phyloP scores from a whole-genome alignment of 2,888 invertebrate genomes.

The Tenthredo scrophulariae region DNA sequence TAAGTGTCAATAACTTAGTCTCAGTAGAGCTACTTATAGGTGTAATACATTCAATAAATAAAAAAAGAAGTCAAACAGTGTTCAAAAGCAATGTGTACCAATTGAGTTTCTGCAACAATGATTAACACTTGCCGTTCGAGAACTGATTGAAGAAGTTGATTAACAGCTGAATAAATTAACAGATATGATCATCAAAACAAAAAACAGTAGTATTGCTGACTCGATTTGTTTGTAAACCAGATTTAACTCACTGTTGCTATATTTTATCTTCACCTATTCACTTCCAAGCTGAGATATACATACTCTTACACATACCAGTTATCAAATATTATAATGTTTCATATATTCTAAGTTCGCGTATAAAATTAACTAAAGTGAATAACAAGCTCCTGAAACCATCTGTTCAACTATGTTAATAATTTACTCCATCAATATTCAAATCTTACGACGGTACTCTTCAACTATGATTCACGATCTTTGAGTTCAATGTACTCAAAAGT shows the following conservation, averaged over 20 bases:
- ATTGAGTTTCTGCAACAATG: background rate
- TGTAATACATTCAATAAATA: background rate
- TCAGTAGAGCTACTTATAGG: background rate
- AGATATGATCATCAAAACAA: background rate
- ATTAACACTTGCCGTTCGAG: background rate
- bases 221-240: background rate
- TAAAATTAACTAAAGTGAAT: background rate
- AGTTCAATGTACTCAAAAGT: background rate
- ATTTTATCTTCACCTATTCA: background rate
- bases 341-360: background rate
- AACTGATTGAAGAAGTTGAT: background rate
- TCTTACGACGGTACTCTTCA: background rate
- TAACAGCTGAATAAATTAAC: background rate
- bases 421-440: background rate
- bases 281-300: background rate
- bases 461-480: background rate
- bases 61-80: no score
- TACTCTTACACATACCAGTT: background rate
- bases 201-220: background rate
- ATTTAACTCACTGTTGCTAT: background rate
- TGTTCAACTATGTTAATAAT: background rate
- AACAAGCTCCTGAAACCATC: background rate
- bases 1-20: background rate
- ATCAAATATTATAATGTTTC: background rate
- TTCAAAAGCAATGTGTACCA: background rate